Evolutionary conservation across 2,113 vertebrate genomes (phyloP).

Genomic region (Crotalus horridus): DNA sequence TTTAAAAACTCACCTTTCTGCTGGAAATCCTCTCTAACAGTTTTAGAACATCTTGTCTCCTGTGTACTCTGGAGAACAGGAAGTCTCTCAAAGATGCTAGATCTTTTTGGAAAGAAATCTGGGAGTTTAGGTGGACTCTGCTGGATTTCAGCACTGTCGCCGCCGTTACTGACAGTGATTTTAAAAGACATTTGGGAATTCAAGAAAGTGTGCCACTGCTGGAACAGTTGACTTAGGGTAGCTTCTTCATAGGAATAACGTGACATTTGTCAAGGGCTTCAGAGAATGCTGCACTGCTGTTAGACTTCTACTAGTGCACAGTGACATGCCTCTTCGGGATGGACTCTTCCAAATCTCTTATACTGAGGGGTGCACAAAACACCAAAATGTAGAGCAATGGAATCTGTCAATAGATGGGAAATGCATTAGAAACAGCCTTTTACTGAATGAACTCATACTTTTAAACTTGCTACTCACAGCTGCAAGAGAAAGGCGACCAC

Average conservation of each 20-base stretch:
- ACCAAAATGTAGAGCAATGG: neutral
- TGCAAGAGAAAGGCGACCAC: neutral
- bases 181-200: slow-evolving; percentile 74
- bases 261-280: slow-evolving; percentile 76
- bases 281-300: slow-evolving; percentile 66
- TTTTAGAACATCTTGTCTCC: slow-evolving; percentile 53
- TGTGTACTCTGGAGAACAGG: slow-evolving; percentile 50
- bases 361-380: slow-evolving; percentile 11
- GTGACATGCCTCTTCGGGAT: slow-evolving; percentile 23
- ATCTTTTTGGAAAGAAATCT: slow-evolving; percentile 66
- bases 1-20: slow-evolving; percentile 59
- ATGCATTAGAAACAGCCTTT: neutral
- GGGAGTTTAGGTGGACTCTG: slow-evolving; percentile 65
- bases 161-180: slow-evolving; percentile 53
- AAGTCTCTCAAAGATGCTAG: slow-evolving; percentile 66
- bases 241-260: slow-evolving; percentile 66
- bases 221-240: slow-evolving; percentile 62
- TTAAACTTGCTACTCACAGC: neutral
- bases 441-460: neutral
- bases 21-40: slow-evolving; percentile 56
- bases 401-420: slow-evolving; percentile 10
- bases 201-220: slow-evolving; percentile 43
- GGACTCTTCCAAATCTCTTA: slow-evolving; percentile 31
- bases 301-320: slow-evolving; percentile 67
- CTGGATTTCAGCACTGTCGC: slow-evolving; percentile 63